These are phyloP conservation scores for Julus scandinavius DNA, from an alignment of 2,888 invertebrate species.

Conservation along the genomic window DNA sequence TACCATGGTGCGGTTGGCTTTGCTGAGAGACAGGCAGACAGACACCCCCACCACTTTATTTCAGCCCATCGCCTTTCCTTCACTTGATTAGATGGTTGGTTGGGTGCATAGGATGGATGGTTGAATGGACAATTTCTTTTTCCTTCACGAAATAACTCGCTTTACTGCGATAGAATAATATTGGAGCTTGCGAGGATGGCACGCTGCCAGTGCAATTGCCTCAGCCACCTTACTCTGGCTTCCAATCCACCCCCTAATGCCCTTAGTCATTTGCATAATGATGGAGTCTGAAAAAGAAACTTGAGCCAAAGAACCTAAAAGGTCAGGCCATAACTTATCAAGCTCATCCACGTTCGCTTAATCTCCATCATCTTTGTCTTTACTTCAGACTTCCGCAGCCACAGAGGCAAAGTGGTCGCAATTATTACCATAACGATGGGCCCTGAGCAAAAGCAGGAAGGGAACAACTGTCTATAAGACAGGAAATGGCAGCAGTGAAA, in stretches of 20 bases:
- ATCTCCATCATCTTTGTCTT: conserved; percentile 39
- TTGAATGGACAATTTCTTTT: conserved; percentile 49
- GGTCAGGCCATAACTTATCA: conserved; percentile 29
- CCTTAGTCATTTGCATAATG: conserved; percentile 27
- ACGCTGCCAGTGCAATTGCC: conserved; percentile 34
- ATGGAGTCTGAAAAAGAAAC: conserved; percentile 31
- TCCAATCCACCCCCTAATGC: not conserved
- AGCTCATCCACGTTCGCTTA: conserved; percentile 26
- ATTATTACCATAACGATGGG: conserved; percentile 35
- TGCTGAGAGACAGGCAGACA: not conserved
- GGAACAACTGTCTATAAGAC: not conserved
- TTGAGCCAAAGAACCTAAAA: conserved; percentile 15
- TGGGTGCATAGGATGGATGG: conserved; percentile 47
- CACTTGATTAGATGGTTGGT: conserved; percentile 50
- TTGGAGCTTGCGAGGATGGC: not conserved
- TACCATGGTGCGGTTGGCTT: not conserved
- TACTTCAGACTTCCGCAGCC: not conserved
- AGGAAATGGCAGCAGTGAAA: not conserved
- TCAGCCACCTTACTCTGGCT: conserved; percentile 6
- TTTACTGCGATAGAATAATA: conserved; percentile 43
- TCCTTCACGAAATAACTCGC: conserved; percentile 41
- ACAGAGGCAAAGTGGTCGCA: not conserved
- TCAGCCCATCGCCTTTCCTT: conserved; percentile 31
- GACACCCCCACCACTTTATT: conserved; percentile 44
- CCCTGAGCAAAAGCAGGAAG: not conserved